These are phyloP conservation scores for Sorex maritimensis DNA, from an alignment of 2,797 vertebrate species.

Conservation along the genomic window DNA sequence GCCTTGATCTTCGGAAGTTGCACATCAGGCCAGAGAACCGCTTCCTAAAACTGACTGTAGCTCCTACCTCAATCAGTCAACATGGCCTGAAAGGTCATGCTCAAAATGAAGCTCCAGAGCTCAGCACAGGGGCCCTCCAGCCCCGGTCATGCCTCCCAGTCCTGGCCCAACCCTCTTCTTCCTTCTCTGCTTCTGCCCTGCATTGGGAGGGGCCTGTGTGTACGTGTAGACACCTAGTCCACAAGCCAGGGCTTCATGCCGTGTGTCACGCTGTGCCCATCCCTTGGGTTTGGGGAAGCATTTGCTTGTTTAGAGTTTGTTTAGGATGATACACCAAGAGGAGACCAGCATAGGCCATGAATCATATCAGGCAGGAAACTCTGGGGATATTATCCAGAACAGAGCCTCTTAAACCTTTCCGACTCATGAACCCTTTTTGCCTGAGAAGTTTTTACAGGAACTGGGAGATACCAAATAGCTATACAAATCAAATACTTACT, in stretches of 20 bases:
- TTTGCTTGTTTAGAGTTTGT: background rate
- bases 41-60: background rate
- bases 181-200: background rate
- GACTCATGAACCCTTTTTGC: too few species aligned
- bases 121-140: background rate
- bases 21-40: background rate
- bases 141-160: background rate
- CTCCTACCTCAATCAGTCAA: background rate
- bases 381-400: background rate
- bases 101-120: background rate
- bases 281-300: background rate
- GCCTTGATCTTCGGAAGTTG: background rate
- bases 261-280: background rate
- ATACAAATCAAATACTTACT: too few species aligned
- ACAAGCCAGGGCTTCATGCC: background rate
- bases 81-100: background rate
- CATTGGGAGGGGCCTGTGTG: background rate
- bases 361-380: background rate
- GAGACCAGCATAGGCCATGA: background rate
- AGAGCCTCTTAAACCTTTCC: background rate
- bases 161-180: background rate
- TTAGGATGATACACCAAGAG: background rate
- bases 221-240: background rate
- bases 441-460: too few species aligned
- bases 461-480: too few species aligned